Evolutionary conservation across 2,113 vertebrate genomes (phyloP).

Genomic region (Oostethus manadensis): DNA sequence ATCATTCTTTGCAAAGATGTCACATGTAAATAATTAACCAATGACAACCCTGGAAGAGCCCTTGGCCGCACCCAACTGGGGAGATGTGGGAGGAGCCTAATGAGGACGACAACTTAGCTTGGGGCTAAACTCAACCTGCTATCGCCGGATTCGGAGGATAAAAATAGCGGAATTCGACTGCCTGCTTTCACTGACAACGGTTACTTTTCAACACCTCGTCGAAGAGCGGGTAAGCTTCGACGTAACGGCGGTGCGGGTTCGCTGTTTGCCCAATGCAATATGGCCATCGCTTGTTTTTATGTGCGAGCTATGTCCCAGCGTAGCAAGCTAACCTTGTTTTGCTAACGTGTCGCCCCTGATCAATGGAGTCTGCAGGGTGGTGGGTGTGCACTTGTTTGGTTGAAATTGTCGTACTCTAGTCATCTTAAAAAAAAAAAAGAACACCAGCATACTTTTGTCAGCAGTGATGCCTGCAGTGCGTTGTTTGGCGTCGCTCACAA

Average conservation of each 20-base stretch:
- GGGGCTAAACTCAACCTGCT: conserved; percentile 46
- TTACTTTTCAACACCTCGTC: conserved; percentile 23
- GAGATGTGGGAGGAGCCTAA: conserved; percentile 45
- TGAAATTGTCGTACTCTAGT: too few species aligned
- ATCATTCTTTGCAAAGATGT: neutral
- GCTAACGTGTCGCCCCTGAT: conserved; percentile 18
- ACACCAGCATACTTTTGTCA: too few species aligned
- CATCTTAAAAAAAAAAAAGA: too few species aligned
- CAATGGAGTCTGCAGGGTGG: conserved; percentile 16
- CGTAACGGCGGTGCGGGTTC: neutral
- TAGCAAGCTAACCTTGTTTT: conserved; percentile 26
- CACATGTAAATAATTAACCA: neutral
- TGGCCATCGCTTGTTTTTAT: conserved; percentile 8
- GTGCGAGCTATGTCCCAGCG: conserved; percentile 16
- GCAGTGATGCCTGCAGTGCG: conserved; percentile 9
- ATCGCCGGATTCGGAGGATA: conserved; percentile 14
- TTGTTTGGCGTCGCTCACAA: conserved; percentile 12
- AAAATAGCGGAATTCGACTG: conserved; percentile 28
- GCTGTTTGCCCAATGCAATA: neutral
- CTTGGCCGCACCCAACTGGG: conserved; percentile 57
- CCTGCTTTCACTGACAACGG: conserved; percentile 6
- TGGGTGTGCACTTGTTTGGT: conserved; percentile 1
- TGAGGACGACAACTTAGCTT: conserved; percentile 13
- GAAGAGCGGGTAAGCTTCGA: conserved; percentile 51
- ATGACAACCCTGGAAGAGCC: neutral